Evolutionary conservation across 92 coral and sea anemone genomes (phyloP).

Genomic region (Palythoa grandis): DNA sequence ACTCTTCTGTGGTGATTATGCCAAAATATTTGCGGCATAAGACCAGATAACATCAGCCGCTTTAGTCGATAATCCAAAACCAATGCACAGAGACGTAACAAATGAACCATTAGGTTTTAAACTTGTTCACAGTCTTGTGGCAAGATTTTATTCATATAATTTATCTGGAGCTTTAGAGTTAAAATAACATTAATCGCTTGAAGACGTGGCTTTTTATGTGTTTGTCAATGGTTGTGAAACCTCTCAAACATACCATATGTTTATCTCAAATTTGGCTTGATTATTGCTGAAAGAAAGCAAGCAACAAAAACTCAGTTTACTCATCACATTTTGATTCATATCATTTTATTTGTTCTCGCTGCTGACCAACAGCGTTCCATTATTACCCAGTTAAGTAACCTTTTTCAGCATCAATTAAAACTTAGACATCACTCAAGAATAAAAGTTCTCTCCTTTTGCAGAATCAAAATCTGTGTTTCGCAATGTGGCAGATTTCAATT

Average conservation of each 20-base stretch:
- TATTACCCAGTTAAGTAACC: too few species aligned
- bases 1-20: slow-evolving; percentile 5
- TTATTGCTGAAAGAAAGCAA: neutral
- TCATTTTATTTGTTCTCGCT: neutral
- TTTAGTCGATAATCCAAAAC: neutral
- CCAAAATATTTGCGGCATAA: slow-evolving; percentile 15
- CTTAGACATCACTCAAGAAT: too few species aligned
- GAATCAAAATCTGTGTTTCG: too few species aligned
- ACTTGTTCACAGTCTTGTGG: too few species aligned
- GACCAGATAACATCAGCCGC: neutral
- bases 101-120: neutral
- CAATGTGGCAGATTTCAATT: too few species aligned
- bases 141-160: too few species aligned
- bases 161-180: neutral
- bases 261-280: neutral
- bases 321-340: neutral
- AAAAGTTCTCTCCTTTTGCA: too few species aligned
- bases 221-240: neutral
- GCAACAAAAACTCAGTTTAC: neutral
- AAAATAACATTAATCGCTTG: neutral
- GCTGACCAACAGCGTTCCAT: too few species aligned
- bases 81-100: neutral
- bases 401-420: too few species aligned
- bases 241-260: neutral
- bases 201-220: too few species aligned